Evolutionary conservation across 2,797 vertebrate species (phyloP).

Genomic region (Garrulus glandarius): DNA sequence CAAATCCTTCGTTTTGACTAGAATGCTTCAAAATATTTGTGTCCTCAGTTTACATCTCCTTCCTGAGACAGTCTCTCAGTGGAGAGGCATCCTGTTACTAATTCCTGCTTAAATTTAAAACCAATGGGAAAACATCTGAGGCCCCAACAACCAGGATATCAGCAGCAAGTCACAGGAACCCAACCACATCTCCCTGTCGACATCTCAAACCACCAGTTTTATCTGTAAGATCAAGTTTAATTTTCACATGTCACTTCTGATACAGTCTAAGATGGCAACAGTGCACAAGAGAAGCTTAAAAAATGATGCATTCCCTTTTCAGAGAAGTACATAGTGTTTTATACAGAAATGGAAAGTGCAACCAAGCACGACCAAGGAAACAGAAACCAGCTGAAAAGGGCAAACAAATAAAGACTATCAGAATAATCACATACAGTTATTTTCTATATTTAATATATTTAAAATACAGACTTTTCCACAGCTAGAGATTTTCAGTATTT

Average conservation of each 20-base stretch:
- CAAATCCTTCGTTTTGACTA: conserved; percentile 34
- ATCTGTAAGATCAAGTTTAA: neutral
- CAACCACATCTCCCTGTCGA: neutral
- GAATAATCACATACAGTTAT: neutral
- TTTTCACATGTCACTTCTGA: neutral
- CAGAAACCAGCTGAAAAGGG: neutral
- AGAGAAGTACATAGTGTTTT: neutral
- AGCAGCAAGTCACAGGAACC: neutral
- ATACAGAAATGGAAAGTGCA: neutral
- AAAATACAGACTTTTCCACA: neutral
- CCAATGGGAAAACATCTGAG: neutral
- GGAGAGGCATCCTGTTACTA: conserved; percentile 60
- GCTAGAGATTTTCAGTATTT: neutral
- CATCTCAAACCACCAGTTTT: neutral
- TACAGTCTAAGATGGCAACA: neutral
- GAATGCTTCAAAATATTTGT: conserved; percentile 62
- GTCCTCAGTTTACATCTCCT: conserved; percentile 46
- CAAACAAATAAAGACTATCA: neutral
- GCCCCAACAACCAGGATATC: neutral
- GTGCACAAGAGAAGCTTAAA: neutral
- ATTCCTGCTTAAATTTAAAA: conserved; percentile 39
- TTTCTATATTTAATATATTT: neutral
- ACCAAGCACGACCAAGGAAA: neutral
- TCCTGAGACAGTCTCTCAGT: conserved; percentile 70
- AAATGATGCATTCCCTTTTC: neutral